These are phyloP conservation scores for Pasiphila rectangulata DNA, from an alignment of 2,888 invertebrate genomes.

Conservation along the genomic window DNA sequence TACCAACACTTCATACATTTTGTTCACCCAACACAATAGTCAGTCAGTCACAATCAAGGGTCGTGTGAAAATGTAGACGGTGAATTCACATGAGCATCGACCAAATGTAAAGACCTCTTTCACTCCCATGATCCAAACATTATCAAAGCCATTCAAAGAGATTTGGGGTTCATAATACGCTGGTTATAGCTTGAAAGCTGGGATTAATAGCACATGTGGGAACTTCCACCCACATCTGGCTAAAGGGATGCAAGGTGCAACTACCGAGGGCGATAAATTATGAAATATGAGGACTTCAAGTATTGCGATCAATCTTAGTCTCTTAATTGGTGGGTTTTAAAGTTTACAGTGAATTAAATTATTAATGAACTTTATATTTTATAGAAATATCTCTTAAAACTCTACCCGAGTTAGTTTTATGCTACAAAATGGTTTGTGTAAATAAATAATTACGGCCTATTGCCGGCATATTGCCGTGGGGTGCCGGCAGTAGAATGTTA, in stretches of 20 bases:
- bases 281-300: constrained; percentile 28
- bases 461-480: no score
- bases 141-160: constrained; percentile 33
- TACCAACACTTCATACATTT: neutral
- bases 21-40: neutral
- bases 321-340: constrained; percentile 10
- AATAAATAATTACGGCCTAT: no score
- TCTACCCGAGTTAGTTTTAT: no score
- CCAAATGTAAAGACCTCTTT: constrained; percentile 42
- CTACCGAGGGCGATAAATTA: constrained; percentile 32
- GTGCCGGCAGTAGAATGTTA: no score
- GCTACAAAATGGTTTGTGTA: no score
- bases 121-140: constrained; percentile 36
- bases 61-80: constrained; percentile 60
- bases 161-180: constrained; percentile 39
- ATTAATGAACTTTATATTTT: no score
- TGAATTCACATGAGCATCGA: constrained; percentile 56
- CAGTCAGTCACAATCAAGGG: constrained; percentile 30
- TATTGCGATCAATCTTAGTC: constrained; percentile 15
- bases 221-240: constrained; percentile 43
- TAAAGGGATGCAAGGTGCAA: constrained; percentile 51
- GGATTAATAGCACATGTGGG: constrained; percentile 55
- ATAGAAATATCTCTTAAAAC: no score
- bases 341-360: no score
- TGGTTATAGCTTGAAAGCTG: constrained; percentile 43